These are phyloP conservation scores for Epizoanthus fatuus DNA, from an alignment of 92 coral and sea anemone species.

Conservation along the genomic window DNA sequence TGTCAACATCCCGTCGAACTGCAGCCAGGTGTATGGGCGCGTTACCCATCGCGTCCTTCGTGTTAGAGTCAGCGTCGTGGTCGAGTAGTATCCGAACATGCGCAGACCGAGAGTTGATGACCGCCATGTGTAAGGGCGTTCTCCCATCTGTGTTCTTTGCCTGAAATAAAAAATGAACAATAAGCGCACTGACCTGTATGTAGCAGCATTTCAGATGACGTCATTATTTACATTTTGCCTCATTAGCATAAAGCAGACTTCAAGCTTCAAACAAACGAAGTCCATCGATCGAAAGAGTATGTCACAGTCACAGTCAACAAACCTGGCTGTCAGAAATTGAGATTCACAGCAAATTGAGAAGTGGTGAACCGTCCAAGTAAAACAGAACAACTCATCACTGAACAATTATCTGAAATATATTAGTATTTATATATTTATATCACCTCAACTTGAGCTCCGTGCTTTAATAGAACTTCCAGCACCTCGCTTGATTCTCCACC, in stretches of 20 bases:
- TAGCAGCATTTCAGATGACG: no score
- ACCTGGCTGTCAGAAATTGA: no score
- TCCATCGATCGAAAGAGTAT: no score
- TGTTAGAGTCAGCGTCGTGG: constrained; percentile 18
- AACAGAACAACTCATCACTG: no score
- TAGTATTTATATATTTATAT: background rate
- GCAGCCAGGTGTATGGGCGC: constrained; percentile 22
- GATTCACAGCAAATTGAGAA: no score
- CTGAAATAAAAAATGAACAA: background rate
- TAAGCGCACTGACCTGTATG: no score
- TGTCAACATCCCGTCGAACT: background rate
- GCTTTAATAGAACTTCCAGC: background rate
- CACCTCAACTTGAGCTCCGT: constrained; percentile 27
- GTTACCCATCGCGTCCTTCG: constrained; percentile 12
- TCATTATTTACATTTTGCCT: no score
- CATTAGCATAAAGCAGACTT: no score
- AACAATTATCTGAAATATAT: background rate
- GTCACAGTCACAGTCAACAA: no score
- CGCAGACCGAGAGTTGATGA: background rate
- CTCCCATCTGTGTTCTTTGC: constrained; percentile 11
- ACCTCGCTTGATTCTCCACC: background rate
- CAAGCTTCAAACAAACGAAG: no score
- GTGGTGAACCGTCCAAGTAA: no score
- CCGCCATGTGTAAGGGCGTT: constrained; percentile 16
- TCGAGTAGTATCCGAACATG: constrained; percentile 5